phyloP scores from a whole-genome alignment of 2,113 vertebrate species.

The Tympanuchus pallidicinctus region DNA sequence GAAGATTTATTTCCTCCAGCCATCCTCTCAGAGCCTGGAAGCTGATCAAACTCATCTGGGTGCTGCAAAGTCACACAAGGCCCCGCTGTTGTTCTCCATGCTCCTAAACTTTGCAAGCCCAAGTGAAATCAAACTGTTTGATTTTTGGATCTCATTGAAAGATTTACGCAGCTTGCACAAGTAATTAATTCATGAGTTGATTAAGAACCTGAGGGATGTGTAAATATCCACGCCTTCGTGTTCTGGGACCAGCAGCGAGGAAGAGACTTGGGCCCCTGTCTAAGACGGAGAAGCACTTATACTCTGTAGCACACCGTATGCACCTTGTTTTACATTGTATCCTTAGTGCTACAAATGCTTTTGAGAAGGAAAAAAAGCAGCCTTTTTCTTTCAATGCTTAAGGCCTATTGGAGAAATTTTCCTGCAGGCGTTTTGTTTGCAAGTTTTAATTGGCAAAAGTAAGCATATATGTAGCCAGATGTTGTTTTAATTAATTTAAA shows the following conservation, averaged over 20 bases:
- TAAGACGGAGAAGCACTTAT: not conserved
- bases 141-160: not conserved
- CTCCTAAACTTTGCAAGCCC: not conserved
- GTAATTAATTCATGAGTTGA: not conserved
- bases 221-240: not conserved
- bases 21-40: not conserved
- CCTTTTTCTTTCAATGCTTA: not conserved
- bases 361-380: not conserved
- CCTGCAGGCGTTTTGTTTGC: conserved; percentile 4
- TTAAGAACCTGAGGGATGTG: not conserved
- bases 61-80: not conserved
- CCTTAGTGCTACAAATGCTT: not conserved
- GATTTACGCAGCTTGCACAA: not conserved
- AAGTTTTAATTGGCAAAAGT: conserved; percentile 6
- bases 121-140: not conserved
- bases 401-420: not conserved
- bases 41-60: not conserved
- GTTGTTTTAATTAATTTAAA: conserved; percentile 6
- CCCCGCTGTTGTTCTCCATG: not conserved
- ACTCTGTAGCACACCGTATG: fast-evolving
- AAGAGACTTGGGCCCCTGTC: not conserved
- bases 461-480: not conserved
- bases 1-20: not conserved
- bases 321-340: not conserved
- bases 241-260: not conserved